Conservation (phyloP, 2,888 invertebrate genomes). For the Rhamnusium bicolor region DNA sequence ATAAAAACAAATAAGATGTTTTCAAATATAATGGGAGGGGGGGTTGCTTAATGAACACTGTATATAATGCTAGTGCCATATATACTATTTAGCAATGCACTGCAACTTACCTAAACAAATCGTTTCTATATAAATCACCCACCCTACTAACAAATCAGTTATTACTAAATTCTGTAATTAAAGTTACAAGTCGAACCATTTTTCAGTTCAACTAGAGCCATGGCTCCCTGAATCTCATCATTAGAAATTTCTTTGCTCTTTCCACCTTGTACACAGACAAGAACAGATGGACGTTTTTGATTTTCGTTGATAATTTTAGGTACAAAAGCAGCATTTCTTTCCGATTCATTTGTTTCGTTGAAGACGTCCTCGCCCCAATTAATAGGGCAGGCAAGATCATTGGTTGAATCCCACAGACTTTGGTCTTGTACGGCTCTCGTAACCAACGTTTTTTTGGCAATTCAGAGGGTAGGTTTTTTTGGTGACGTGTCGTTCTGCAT, state of each 20-base stretch:
- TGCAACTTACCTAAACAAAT: conserved; percentile 3
- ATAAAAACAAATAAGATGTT: too few species aligned
- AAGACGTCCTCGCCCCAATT: conserved; percentile 70
- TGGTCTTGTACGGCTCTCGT: conserved; percentile 70
- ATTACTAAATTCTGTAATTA: conserved; percentile 60
- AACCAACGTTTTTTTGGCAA: conserved; percentile 77
- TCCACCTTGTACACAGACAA: conserved; percentile 71
- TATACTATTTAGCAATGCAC: not conserved
- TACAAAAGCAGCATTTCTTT: conserved; percentile 30
- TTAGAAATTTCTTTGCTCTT: conserved; percentile 65
- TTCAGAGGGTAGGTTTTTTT: conserved; percentile 53
- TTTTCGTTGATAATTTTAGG: conserved; percentile 64
- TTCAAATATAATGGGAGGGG: too few species aligned
- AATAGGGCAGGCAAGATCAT: conserved; percentile 73
- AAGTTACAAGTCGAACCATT: conserved; percentile 62
- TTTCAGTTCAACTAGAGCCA: conserved; percentile 77
- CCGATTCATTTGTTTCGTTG: conserved; percentile 30
- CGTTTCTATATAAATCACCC: conserved; percentile 8
- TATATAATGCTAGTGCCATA: not conserved
- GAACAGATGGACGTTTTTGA: conserved; percentile 73
- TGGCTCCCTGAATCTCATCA: conserved; percentile 75
- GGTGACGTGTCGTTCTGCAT: conserved; percentile 40
- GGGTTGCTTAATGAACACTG: not conserved
- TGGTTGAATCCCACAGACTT: conserved; percentile 66
- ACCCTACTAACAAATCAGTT: not conserved